These are phyloP conservation scores for Elachura formosa DNA, from an alignment of 2,113 vertebrate genomes.

Conservation along the genomic window DNA sequence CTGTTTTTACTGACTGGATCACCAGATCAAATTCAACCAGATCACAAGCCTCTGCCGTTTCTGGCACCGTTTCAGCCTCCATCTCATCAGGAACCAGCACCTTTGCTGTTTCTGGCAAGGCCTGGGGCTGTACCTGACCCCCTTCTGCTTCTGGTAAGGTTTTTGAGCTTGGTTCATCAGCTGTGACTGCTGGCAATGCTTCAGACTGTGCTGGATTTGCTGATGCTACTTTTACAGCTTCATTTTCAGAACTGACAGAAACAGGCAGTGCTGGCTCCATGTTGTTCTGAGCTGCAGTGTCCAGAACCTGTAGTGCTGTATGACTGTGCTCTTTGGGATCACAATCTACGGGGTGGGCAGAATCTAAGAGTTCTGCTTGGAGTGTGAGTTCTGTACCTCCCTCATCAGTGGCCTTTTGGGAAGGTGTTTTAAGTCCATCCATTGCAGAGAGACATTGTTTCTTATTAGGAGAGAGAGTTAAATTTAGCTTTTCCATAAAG, in stretches of 20 bases:
- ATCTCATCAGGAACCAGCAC: not conserved
- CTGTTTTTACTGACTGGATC: not conserved
- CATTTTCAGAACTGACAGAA: not conserved
- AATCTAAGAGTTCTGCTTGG: conserved; percentile 5
- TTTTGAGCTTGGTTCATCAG: not conserved
- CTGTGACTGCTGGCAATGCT: not conserved
- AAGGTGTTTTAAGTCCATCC: not conserved
- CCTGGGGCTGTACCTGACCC: not conserved
- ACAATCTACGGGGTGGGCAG: not conserved
- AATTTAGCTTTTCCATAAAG: conserved; percentile 96
- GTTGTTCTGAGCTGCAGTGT: not conserved
- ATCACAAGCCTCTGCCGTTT: not conserved
- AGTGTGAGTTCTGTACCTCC: not conserved
- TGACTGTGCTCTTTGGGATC: not conserved
- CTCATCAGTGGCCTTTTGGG: not conserved
- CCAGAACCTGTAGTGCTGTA: not conserved
- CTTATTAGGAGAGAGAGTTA: conserved; percentile 93
- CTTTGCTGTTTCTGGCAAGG: not conserved
- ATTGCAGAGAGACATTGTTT: conserved; percentile 61
- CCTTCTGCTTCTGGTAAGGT: not conserved
- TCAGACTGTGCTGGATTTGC: not conserved
- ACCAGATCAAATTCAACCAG: not conserved
- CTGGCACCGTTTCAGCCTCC: not conserved
- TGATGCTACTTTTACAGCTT: not conserved
- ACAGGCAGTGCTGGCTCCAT: not conserved